Evolutionary conservation across 2,113 vertebrate genomes (phyloP), one percentile per base, ranked within the genome.

Genomic region (Boleophthalmus pectinirostris): DNA sequence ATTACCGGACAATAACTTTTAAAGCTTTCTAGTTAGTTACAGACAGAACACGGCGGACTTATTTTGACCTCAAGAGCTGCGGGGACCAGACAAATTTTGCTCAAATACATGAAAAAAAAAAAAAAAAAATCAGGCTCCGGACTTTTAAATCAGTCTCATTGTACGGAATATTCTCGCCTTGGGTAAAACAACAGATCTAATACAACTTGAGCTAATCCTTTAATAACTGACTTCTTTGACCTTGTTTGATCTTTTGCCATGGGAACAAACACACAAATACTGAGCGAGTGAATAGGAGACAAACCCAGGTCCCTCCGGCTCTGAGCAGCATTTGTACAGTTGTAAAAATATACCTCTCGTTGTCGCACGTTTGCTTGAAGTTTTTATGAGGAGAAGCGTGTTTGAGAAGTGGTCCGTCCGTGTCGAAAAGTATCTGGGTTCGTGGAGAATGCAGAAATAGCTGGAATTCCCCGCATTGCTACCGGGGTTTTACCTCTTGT

Each of bases 311-410:
- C 16, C 51, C 14, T 63, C 24, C n/a, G 10, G 43, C 23, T 14
- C 23, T 15, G 56, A 5, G 11, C 63, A n/a, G 70, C 73, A 81
- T 82, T 80, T 81, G 66, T 65, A 13, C 61, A 33, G 53, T n/a
- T 69, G 45, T 84, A 77, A 82, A 88, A 81, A 71, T 64, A 77
- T 68, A 65, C 46, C 12, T 0, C 25, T 78, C 68, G 84, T 84
- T 85, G 81, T 84, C 69, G 20, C 69, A 51, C 72, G 82, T 85
- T 82, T 78, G 81, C 25, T 70, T 69, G 38, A 71, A 33, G 76
- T n/a, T 87, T 82, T 79, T 82, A 82, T 75, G 14, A 67, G 63
- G 38, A 10, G 45, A 63, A 78, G 53, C 69, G 38, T 78, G 84
- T 88, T 82, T 84, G 70, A 23, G 80, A 66, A 83, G 79, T 29